Conservation (phyloP, 2,113 vertebrate species). For the Natator depressus region DNA sequence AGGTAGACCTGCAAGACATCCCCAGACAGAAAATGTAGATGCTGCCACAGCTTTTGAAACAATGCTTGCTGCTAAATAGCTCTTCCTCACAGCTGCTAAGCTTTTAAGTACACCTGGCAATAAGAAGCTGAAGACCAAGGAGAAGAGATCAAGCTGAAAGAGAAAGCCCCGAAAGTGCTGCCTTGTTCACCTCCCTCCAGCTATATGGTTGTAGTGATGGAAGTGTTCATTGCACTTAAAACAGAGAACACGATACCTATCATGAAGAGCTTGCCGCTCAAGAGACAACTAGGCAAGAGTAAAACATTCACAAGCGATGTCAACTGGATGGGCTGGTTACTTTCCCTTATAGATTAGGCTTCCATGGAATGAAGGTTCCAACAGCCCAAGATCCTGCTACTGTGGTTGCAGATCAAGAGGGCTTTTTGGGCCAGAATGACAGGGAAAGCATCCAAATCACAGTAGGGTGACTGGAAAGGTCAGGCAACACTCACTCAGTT, state of each 20-base stretch:
- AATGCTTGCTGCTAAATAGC: not conserved
- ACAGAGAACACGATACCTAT: not conserved
- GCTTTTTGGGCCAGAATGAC: not conserved
- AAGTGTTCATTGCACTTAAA: not conserved
- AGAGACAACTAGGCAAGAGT: not conserved
- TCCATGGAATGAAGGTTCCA: not conserved
- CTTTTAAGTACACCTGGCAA: not conserved
- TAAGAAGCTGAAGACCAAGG: not conserved
- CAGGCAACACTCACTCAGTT: not conserved
- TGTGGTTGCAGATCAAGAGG: not conserved
- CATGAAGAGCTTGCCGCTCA: not conserved
- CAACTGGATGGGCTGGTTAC: not conserved
- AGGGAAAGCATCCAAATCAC: not conserved
- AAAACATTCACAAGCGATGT: not conserved
- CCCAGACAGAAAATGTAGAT: not conserved
- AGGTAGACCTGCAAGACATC: not conserved
- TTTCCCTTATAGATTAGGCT: not conserved
- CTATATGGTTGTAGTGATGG: not conserved
- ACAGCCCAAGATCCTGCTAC: not conserved
- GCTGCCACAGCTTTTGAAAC: not conserved
- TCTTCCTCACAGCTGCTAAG: not conserved
- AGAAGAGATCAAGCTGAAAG: conserved; percentile 5
- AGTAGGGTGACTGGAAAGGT: not conserved
- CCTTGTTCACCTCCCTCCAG: conserved; percentile 18
- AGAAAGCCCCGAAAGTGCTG: not conserved